phyloP scores from a whole-genome alignment of 2,113 vertebrate genomes.

The Rhagologus leucostigma region DNA sequence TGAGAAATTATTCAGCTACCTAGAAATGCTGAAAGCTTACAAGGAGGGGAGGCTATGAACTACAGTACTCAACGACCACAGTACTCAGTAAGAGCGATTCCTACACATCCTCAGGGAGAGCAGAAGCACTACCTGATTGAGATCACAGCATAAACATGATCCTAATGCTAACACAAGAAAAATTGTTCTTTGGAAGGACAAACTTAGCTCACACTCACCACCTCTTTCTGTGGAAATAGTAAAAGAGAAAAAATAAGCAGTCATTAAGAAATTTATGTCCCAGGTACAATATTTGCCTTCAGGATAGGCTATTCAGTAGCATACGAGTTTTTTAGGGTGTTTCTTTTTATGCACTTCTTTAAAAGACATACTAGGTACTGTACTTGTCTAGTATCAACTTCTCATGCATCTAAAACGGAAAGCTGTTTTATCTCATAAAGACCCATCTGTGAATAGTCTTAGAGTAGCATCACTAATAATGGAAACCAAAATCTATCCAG shows the following conservation, averaged over 20 bases:
- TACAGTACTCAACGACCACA: not conserved
- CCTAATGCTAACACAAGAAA: conserved; percentile 22
- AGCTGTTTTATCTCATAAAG: not conserved
- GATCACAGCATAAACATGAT: conserved; percentile 23
- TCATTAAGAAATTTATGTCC: conserved; percentile 24
- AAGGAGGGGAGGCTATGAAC: not conserved
- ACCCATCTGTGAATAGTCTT: not conserved
- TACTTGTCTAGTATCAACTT: not conserved
- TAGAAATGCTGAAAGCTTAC: conserved; percentile 37
- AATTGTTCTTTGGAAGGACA: not conserved
- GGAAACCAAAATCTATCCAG: not conserved
- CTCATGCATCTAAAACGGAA: not conserved
- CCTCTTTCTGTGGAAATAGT: conserved; percentile 61
- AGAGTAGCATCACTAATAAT: not conserved
- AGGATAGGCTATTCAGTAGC: not conserved
- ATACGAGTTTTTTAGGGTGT: not conserved
- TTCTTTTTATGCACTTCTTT: not conserved
- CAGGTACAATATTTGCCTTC: not conserved
- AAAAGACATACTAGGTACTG: not conserved
- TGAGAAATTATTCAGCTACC: not conserved
- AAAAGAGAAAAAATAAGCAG: conserved; percentile 45
- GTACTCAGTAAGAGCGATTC: not conserved
- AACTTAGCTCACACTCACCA: conserved; percentile 71
- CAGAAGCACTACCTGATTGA: not conserved
- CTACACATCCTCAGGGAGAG: not conserved